These are phyloP conservation scores for Orchesellides sinensis DNA, from an alignment of 2,888 invertebrate species.

Conservation along the genomic window DNA sequence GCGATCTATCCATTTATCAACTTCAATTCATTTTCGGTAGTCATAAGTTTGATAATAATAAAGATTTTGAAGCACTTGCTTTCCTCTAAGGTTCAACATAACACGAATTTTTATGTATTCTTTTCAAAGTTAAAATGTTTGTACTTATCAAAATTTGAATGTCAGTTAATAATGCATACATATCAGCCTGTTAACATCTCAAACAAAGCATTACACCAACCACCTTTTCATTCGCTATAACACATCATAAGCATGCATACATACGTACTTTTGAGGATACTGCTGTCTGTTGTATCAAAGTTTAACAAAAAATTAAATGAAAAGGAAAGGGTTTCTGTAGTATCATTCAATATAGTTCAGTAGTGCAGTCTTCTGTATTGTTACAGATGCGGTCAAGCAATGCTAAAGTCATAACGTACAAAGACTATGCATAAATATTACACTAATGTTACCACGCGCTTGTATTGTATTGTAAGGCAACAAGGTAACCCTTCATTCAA, in stretches of 20 bases:
- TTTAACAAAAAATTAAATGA: constrained; percentile 15
- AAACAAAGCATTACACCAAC: not conserved
- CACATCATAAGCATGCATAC: not conserved
- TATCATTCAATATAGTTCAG: constrained; percentile 6
- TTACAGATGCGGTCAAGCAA: not conserved
- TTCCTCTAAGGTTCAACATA: not conserved
- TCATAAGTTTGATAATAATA: not conserved
- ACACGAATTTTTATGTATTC: constrained; percentile 7
- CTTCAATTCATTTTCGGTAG: not conserved
- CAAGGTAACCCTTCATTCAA: constrained; percentile 50
- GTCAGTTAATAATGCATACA: constrained; percentile 10
- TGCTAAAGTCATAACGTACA: not conserved
- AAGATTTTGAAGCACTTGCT: not conserved
- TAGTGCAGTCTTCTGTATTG: not conserved
- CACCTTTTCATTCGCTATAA: not conserved
- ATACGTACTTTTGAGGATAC: no score
- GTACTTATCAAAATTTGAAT: constrained; percentile 13
- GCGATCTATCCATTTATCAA: not conserved
- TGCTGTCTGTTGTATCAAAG: not conserved
- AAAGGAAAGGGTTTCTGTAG: constrained; percentile 18
- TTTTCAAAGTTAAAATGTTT: not conserved
- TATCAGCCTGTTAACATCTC: not conserved
- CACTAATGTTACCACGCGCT: not conserved
- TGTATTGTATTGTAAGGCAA: constrained; percentile 16
- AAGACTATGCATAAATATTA: not conserved